A percentile compares a stretch with the other conserved stretches of the same genome.
These are phyloP conservation scores for Drosophila histrio DNA, from an alignment of 2,888 invertebrate species.

Conservation along the genomic window DNA sequence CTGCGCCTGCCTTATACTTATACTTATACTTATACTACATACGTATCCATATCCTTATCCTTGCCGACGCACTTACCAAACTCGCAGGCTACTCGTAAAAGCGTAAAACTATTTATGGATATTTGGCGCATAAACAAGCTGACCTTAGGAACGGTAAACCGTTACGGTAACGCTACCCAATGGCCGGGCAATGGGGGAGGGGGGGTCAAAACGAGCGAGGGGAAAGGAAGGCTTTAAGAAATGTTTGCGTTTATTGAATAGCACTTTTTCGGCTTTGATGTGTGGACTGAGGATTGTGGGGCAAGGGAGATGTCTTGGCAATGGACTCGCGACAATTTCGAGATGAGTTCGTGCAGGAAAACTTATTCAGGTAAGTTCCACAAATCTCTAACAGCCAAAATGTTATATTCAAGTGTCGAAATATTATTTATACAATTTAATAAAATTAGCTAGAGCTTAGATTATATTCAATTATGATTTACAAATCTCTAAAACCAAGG, in stretches of 20 bases:
- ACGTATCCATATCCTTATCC: slow-evolving; percentile 42
- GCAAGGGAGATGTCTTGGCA: not conserved
- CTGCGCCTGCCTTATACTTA: slow-evolving; percentile 50
- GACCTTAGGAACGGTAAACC: slow-evolving; percentile 52
- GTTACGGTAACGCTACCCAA: not conserved
- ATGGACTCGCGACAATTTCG: not conserved
- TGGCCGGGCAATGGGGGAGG: not conserved
- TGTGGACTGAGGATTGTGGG: slow-evolving; percentile 2
- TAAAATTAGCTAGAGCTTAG: too few species aligned
- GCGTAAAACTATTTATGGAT: slow-evolving; percentile 78
- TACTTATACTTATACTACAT: not conserved
- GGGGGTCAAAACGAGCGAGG: not conserved
- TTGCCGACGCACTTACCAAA: slow-evolving; percentile 56
- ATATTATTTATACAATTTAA: too few species aligned
- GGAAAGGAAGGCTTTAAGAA: slow-evolving; percentile 55
- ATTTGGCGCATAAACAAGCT: slow-evolving; percentile 76
- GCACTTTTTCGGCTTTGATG: slow-evolving; percentile 41
- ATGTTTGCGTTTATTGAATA: slow-evolving; percentile 44
- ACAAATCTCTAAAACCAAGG: too few species aligned
- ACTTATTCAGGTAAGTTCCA: not conserved
- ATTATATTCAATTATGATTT: too few species aligned
- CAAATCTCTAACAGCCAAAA: not conserved
- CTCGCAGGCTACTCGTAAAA: slow-evolving; percentile 48
- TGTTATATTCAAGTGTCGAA: not conserved
- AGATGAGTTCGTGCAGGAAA: slow-evolving; percentile 13